A percentile compares a stretch with the other conserved stretches of the same genome.
Evolutionary conservation across 2,113 vertebrate species (phyloP).

Genomic region (Hippocampus zosterae): DNA sequence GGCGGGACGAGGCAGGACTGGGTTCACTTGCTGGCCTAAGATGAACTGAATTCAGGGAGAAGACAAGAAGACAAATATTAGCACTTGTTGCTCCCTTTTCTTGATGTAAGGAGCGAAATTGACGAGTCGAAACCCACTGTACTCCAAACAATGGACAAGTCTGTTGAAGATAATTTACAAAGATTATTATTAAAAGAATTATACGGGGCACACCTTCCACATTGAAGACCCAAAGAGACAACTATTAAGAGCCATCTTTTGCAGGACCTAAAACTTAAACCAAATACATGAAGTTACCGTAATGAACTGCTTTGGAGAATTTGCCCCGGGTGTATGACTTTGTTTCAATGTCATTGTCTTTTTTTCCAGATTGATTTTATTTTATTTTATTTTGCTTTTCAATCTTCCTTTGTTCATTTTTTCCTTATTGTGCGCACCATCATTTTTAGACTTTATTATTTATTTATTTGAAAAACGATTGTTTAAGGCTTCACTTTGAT

Average conservation of each 20-base stretch:
- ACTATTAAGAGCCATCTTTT: conserved; percentile 32
- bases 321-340: conserved; percentile 22
- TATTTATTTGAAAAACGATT: conserved; percentile 60
- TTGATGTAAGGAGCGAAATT: conserved; percentile 25
- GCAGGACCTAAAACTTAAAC: conserved; percentile 63
- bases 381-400: conserved; percentile 48
- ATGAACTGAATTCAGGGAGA: conserved; percentile 39
- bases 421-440: conserved; percentile 69
- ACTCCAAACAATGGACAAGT: conserved; percentile 33
- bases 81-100: conserved; percentile 61
- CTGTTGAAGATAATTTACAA: conserved; percentile 33
- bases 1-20: conserved; percentile 59
- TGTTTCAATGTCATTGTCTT: conserved; percentile 27
- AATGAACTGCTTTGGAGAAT: conserved; percentile 22
- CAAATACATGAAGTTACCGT: conserved; percentile 54
- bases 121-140: conserved; percentile 24
- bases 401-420: conserved; percentile 69
- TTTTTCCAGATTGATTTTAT: conserved; percentile 16
- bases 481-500: conserved; percentile 50
- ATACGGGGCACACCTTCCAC: conserved; percentile 42
- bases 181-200: conserved; percentile 34
- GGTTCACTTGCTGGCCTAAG: conserved; percentile 51
- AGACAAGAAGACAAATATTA: conserved; percentile 34
- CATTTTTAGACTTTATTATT: conserved; percentile 68
- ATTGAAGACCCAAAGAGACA: conserved; percentile 63